phyloP scores from a whole-genome alignment of 2,797 vertebrate species.

The Mus caroli region DNA sequence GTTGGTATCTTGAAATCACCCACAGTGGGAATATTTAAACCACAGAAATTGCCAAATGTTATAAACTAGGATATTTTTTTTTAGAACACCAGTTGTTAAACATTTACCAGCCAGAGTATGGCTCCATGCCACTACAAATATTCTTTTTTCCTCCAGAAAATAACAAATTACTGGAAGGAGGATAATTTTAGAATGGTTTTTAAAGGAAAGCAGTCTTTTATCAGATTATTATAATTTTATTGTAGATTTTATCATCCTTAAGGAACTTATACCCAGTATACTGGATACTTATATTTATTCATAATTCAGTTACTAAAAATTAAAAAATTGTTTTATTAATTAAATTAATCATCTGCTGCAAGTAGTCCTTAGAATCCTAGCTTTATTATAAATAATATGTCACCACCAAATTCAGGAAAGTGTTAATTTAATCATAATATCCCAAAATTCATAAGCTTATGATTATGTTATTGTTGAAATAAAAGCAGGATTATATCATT shows the following conservation, averaged over 20 bases:
- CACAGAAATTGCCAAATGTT: neutral
- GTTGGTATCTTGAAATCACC: neutral
- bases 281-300: slow-evolving; percentile 68
- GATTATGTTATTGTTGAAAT: slow-evolving; percentile 59
- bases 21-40: neutral
- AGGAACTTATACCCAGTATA: neutral
- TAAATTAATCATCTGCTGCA: slow-evolving; percentile 25
- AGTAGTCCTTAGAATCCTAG: neutral
- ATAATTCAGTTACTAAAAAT: slow-evolving; percentile 50
- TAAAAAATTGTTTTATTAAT: neutral
- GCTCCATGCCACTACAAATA: neutral
- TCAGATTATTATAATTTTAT: neutral
- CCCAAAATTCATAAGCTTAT: slow-evolving; percentile 75
- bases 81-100: neutral
- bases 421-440: slow-evolving; percentile 50
- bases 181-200: neutral
- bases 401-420: slow-evolving; percentile 58
- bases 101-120: neutral
- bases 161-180: neutral
- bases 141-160: slow-evolving; percentile 25
- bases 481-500: slow-evolving; percentile 54
- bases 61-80: neutral
- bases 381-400: slow-evolving; percentile 34
- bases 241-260: neutral
- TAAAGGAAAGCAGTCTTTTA: neutral